Conservation (phyloP, 2,797 vertebrate species). For the Manis crassicaudata region DNA sequence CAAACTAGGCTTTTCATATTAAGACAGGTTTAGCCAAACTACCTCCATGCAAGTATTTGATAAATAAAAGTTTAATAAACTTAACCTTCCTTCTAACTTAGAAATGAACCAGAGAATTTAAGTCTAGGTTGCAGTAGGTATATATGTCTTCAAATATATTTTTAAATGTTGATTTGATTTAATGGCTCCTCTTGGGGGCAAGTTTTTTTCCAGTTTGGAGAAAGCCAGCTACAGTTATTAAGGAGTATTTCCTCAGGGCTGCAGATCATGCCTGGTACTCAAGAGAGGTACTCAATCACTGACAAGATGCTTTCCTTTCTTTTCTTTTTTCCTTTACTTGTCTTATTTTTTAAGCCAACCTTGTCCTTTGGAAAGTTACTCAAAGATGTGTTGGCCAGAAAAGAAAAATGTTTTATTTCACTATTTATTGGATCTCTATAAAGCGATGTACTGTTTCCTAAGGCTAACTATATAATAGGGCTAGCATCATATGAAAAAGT, state of each 20-base stretch:
- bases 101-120: conserved; percentile 32
- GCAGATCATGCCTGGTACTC: neutral
- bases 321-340: neutral
- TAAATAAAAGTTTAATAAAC: neutral
- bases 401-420: conserved; percentile 58
- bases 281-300: neutral
- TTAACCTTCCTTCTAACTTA: conserved; percentile 9
- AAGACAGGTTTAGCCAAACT: conserved; percentile 27
- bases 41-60: conserved; percentile 2
- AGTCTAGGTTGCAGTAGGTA: neutral
- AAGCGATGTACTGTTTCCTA: conserved; percentile 51
- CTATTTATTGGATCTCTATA: conserved; percentile 50
- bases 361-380: conserved; percentile 63
- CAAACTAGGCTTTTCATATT: neutral
- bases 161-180: conserved; percentile 42
- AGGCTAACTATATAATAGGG: conserved; percentile 31
- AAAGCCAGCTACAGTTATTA: neutral
- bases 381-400: conserved; percentile 42
- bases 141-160: conserved; percentile 3
- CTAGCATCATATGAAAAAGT: neutral
- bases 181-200: neutral
- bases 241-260: neutral
- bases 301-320: neutral
- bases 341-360: conserved; percentile 58
- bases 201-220: conserved; percentile 22